Conservation (phyloP, 1,140 invertebrate genomes). For the Parasteatoda tepidariorum region DNA sequence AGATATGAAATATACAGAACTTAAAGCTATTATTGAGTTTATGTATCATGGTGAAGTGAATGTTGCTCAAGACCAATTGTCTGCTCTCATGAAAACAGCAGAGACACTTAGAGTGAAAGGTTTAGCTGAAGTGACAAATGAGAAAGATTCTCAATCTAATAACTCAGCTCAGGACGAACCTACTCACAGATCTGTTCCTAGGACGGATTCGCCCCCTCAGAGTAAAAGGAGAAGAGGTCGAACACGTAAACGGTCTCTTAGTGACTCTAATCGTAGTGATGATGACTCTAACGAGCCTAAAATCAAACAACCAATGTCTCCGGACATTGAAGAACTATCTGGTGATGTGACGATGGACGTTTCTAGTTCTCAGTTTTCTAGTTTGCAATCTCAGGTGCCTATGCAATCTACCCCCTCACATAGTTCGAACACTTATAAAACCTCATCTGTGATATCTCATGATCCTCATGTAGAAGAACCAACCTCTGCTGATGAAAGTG, state of each 20-base stretch:
- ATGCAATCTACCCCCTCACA: constrained; percentile 37
- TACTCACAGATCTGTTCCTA: constrained; percentile 8
- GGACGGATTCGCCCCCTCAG: constrained; percentile 45
- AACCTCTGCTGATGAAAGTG: constrained; percentile 36
- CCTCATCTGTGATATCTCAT: constrained; percentile 32
- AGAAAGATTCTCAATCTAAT: constrained; percentile 8
- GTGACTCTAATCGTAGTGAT: constrained; percentile 58
- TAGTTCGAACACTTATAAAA: constrained; percentile 30
- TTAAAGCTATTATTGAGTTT: constrained; percentile 88
- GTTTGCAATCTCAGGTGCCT: constrained; percentile 59
- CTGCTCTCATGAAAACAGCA: constrained; percentile 82
- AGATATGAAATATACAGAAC: constrained; percentile 83
- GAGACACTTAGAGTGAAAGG: constrained; percentile 87
- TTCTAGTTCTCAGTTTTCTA: constrained; percentile 34
- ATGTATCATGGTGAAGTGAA: constrained; percentile 94
- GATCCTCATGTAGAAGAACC: constrained; percentile 55
- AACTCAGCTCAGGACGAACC: constrained; percentile 23
- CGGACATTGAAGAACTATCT: constrained; percentile 55
- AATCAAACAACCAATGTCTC: constrained; percentile 58
- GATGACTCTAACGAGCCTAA: constrained; percentile 52
- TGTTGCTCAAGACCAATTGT: constrained; percentile 84
- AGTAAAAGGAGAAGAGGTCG: constrained; percentile 39
- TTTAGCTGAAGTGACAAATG: constrained; percentile 77
- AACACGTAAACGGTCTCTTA: constrained; percentile 39
- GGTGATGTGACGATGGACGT: constrained; percentile 32